These are phyloP conservation scores for Sturnus vulgaris DNA, from an alignment of 2,113 vertebrate species.

Conservation along the genomic window DNA sequence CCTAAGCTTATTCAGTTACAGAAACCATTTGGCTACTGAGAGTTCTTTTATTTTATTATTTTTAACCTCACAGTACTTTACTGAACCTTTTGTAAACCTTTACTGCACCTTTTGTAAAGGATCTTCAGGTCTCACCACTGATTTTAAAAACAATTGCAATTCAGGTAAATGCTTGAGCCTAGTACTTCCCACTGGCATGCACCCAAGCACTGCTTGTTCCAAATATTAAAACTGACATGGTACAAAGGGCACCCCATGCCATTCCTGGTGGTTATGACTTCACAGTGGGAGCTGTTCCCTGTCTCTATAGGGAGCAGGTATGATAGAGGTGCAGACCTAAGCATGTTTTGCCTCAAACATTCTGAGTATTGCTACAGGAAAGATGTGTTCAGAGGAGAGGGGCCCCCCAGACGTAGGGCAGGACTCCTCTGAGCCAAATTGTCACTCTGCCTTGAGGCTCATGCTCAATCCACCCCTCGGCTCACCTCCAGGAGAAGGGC, in stretches of 20 bases:
- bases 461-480: fast-evolving
- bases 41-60: background rate
- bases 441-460: fast-evolving
- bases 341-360: background rate
- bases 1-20: background rate
- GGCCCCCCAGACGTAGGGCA: background rate
- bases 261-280: background rate
- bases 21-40: background rate
- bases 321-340: fast-evolving
- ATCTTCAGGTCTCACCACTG: background rate
- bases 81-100: background rate
- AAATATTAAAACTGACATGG: background rate
- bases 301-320: fast-evolving
- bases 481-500: background rate
- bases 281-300: fast-evolving
- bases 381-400: background rate
- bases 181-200: background rate
- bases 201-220: background rate
- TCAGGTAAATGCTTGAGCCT: background rate
- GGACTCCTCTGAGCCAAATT: background rate
- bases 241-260: background rate
- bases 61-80: background rate
- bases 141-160: background rate
- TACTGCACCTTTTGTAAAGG: fast-evolving
- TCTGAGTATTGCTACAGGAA: background rate